These are phyloP conservation scores for Hipposideros armiger DNA, from an alignment of 2,113 vertebrate genomes.

Conservation along the genomic window DNA sequence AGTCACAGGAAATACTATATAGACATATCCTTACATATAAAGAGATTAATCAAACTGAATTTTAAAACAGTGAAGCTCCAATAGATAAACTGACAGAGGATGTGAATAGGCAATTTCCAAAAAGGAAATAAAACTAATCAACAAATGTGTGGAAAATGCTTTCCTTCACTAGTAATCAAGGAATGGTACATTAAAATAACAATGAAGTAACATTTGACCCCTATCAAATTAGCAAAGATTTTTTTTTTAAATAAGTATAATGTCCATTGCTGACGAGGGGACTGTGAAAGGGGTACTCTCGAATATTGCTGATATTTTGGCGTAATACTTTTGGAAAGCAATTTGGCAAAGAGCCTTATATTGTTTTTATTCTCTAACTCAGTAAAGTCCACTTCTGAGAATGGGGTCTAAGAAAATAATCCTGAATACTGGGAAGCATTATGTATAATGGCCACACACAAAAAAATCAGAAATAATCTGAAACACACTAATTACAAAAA, in stretches of 20 bases:
- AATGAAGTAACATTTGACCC: conserved; percentile 52
- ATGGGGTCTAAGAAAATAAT: conserved; percentile 49
- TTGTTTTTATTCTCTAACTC: background rate
- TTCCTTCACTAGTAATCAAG: conserved; percentile 54
- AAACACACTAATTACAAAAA: background rate
- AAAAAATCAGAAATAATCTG: background rate
- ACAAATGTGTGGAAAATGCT: conserved; percentile 58
- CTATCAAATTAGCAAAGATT: conserved; percentile 68
- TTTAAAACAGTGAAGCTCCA: background rate
- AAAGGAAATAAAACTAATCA: conserved; percentile 59
- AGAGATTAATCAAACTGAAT: background rate
- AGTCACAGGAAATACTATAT: background rate
- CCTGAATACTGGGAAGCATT: background rate
- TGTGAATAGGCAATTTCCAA: conserved; percentile 12
- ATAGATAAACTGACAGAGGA: background rate
- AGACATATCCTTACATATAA: background rate
- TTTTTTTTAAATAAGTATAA: background rate
- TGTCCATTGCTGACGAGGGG: background rate
- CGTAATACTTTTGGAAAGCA: conserved; percentile 56
- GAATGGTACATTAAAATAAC: conserved; percentile 40
- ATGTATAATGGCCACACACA: background rate
- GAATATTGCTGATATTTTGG: background rate
- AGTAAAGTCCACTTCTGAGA: conserved; percentile 23
- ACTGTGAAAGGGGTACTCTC: background rate
- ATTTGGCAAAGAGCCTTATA: conserved; percentile 60